Conservation (phyloP, 2,888 invertebrate genomes). For the Nomada fucata region DNA sequence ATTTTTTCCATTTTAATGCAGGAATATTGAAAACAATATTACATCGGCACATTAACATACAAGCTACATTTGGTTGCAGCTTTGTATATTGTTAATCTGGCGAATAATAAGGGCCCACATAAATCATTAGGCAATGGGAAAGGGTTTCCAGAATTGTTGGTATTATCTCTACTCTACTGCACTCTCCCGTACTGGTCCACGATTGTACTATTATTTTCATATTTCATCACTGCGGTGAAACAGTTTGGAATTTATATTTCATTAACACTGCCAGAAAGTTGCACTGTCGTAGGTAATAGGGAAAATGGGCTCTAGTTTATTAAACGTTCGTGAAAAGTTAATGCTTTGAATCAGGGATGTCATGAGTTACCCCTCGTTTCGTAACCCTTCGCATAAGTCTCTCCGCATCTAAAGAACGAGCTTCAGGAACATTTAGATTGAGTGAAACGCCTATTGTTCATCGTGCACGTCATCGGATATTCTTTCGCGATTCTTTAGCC, state of each 20-base stretch:
- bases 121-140: background rate
- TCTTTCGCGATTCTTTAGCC: background rate
- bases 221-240: background rate
- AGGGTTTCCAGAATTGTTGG: background rate
- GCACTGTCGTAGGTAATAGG: no score
- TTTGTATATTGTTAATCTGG: no score
- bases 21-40: no score
- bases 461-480: background rate
- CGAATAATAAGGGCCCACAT: background rate
- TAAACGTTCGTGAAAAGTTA: slow-evolving; percentile 6
- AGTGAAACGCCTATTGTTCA: background rate
- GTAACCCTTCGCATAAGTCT: slow-evolving; percentile 23
- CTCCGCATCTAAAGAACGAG: slow-evolving; percentile 12
- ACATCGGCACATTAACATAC: no score
- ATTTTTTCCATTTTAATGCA: no score
- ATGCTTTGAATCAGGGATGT: background rate
- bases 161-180: background rate
- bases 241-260: background rate
- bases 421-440: background rate
- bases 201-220: background rate
- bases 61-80: no score
- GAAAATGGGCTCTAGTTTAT: background rate
- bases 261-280: no score
- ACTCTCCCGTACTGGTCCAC: background rate
- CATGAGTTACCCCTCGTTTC: background rate